These are phyloP conservation scores for Drosophila varians DNA, from an alignment of 1,140 invertebrate species.

Conservation along the genomic window DNA sequence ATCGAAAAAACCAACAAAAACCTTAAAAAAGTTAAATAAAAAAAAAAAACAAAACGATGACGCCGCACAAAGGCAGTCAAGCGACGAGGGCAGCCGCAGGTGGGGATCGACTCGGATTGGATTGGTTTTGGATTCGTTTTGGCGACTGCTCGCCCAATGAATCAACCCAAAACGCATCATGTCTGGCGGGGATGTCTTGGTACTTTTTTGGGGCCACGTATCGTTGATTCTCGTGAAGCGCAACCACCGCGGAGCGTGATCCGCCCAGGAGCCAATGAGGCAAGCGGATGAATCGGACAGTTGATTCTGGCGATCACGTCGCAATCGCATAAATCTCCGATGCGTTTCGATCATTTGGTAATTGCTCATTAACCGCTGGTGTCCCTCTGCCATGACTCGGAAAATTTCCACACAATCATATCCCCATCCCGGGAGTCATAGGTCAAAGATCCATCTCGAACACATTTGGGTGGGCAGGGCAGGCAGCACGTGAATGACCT, in stretches of 20 bases:
- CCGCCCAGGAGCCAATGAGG: conserved; percentile 73
- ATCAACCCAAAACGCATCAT: conserved; percentile 66
- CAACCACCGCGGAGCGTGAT: conserved; percentile 29
- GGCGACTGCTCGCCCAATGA: conserved; percentile 46
- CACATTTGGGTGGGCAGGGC: conserved; percentile 65
- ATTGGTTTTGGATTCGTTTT: conserved; percentile 1
- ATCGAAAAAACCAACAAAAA: conserved; percentile 9
- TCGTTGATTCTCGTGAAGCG: conserved; percentile 40
- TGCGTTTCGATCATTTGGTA: conserved; percentile 21
- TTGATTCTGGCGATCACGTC: conserved; percentile 57
- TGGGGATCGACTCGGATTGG: conserved; percentile 33
- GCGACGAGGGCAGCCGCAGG: conserved; percentile 57
- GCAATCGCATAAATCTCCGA: conserved; percentile 57
- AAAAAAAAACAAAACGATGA: conserved; percentile 15
- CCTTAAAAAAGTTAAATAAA: background rate
- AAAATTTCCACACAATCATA: background rate
- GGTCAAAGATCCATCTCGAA: conserved; percentile 48
- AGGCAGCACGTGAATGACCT: conserved; percentile 67
- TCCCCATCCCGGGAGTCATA: background rate
- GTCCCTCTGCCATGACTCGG: conserved; percentile 42
- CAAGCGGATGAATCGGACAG: conserved; percentile 53
- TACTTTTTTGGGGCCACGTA: conserved; percentile 27
- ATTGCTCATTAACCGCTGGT: conserved; percentile 28
- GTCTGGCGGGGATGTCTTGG: conserved; percentile 35
- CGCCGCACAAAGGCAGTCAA: conserved; percentile 60